A percentile compares a stretch with the other conserved stretches of the same genome.
phyloP scores from a whole-genome alignment of 2,888 invertebrate species.

The Stenoptilia bipunctidactyla region DNA sequence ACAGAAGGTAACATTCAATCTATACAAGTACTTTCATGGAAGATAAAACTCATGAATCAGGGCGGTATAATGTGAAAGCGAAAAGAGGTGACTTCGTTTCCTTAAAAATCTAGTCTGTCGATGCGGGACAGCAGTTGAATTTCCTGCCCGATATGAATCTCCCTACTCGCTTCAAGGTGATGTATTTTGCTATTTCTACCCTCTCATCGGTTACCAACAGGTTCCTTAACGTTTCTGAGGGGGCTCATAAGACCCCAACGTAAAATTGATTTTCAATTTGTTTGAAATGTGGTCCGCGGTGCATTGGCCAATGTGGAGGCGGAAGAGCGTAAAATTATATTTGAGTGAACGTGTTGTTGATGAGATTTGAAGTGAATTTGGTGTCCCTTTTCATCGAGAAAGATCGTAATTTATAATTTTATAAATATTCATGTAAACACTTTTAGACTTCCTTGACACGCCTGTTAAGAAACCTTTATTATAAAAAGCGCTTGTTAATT shows the following conservation, averaged over 20 bases:
- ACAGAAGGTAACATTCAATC: constrained; percentile 58
- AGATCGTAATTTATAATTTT: no score
- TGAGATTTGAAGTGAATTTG: constrained; percentile 43
- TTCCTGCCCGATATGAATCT: constrained; percentile 69
- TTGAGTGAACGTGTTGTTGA: constrained; percentile 43
- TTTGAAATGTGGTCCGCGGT: constrained; percentile 62
- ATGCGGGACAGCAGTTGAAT: constrained; percentile 58
- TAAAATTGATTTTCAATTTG: constrained; percentile 70
- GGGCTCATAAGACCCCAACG: constrained; percentile 43
- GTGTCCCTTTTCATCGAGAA: constrained; percentile 25
- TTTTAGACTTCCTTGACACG: no score
- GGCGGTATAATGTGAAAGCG: constrained; percentile 54
- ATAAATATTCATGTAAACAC: no score
- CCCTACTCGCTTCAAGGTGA: constrained; percentile 69
- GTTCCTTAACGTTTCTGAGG: constrained; percentile 25
- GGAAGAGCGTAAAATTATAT: constrained; percentile 58
- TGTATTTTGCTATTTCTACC: constrained; percentile 67
- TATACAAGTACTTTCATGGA: constrained; percentile 56
- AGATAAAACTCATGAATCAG: constrained; percentile 70
- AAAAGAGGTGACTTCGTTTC: constrained; percentile 50
- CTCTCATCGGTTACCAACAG: constrained; percentile 30
- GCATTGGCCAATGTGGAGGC: constrained; percentile 55
- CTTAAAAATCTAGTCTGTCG: constrained; percentile 49
- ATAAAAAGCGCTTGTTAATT: neutral
- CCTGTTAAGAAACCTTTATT: no score